phyloP scores from a whole-genome alignment of 2,113 vertebrate species.

The Sebastes fasciatus region DNA sequence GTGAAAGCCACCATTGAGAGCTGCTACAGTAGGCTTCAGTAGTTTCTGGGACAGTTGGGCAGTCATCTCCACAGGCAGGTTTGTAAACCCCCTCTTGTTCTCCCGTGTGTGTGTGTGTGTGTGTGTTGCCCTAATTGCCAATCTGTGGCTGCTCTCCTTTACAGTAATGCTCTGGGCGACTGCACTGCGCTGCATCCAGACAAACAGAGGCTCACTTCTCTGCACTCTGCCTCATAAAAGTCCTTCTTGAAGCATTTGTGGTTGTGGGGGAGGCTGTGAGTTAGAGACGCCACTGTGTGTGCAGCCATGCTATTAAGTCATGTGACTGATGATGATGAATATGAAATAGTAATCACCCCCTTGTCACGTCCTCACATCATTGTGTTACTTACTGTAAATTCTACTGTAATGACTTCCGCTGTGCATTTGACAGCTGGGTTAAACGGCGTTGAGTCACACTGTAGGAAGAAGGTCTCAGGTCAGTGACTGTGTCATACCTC shows the following conservation, averaged over 20 bases:
- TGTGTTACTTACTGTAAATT: conserved; percentile 43
- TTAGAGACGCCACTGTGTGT: conserved; percentile 11
- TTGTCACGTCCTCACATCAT: conserved; percentile 23
- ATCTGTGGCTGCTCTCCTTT: conserved; percentile 58
- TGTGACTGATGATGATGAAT: conserved; percentile 33
- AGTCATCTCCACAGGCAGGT: conserved; percentile 68
- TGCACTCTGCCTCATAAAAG: conserved; percentile 46
- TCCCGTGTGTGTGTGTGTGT: conserved; percentile 36
- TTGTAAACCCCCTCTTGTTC: conserved; percentile 66
- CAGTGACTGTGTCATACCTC: conserved; percentile 40
- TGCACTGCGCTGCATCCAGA: conserved; percentile 52
- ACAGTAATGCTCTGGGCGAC: conserved; percentile 62
- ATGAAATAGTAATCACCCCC: conserved; percentile 48
- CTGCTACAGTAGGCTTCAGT: conserved; percentile 68
- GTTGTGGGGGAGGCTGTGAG: neutral
- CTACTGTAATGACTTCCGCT: conserved; percentile 20
- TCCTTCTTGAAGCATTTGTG: conserved; percentile 25
- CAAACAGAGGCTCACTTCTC: conserved; percentile 44
- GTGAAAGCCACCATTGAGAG: conserved; percentile 69
- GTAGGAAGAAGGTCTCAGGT: conserved; percentile 44
- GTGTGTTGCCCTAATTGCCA: conserved; percentile 73
- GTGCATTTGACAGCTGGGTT: conserved; percentile 14
- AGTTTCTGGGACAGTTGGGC: conserved; percentile 76
- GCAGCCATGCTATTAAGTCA: neutral
- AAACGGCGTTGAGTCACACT: conserved; percentile 59